A percentile compares a stretch with the other conserved stretches of the same genome.
Conservation (phyloP, 2,888 invertebrate genomes). For the Scrobipalpa atriplicella region DNA sequence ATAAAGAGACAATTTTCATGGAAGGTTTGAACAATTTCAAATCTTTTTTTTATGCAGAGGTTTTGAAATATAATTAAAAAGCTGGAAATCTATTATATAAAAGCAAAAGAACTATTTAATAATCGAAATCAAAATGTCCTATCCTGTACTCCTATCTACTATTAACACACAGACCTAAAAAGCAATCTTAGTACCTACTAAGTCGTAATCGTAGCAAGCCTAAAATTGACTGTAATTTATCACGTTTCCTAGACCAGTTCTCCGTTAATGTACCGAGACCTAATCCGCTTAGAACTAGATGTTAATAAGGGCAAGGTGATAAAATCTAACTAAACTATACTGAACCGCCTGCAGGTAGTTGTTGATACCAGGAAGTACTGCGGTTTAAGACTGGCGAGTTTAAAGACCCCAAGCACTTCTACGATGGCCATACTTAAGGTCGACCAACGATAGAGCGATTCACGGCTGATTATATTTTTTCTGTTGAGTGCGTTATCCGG, state of each 20-base stretch:
- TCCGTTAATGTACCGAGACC: background rate
- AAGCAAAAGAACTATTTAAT: no score
- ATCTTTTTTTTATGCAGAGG: constrained; percentile 1
- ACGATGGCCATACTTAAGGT: no score
- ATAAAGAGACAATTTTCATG: constrained; percentile 43
- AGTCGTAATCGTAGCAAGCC: background rate
- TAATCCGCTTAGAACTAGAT: constrained; percentile 1
- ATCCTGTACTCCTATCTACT: no score
- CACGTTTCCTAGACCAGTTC: background rate
- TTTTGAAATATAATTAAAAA: background rate
- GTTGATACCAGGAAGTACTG: background rate
- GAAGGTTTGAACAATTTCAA: constrained; percentile 33
- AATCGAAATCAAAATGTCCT: no score
- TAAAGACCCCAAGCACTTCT: no score
- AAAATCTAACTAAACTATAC: background rate
- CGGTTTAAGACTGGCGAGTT: background rate
- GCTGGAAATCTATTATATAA: background rate
- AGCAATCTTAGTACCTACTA: background rate
- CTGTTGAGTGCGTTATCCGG: no score
- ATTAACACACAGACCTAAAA: background rate
- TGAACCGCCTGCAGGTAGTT: background rate
- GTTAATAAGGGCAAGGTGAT: background rate
- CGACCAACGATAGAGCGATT: no score
- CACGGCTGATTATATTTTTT: no score
- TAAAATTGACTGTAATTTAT: background rate